phyloP scores from a whole-genome alignment of 2,797 vertebrate genomes.

The Phalanger gymnotis region DNA sequence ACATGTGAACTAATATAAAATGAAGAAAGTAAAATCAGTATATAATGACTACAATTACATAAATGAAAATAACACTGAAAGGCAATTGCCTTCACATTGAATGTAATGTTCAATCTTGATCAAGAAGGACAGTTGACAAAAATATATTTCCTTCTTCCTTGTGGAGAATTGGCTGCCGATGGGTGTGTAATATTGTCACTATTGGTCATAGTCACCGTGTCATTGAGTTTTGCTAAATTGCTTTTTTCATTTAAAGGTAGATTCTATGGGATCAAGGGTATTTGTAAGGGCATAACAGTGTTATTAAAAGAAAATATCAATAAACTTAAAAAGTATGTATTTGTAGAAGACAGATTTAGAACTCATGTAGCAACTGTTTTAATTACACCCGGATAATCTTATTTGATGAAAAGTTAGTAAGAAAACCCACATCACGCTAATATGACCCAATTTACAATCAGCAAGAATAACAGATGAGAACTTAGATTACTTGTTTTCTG shows the following conservation, averaged over 20 bases:
- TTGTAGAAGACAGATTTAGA: background rate
- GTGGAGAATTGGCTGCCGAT: background rate
- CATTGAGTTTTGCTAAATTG: background rate
- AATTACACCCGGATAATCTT: background rate
- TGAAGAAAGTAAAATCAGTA: background rate
- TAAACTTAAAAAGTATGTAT: background rate
- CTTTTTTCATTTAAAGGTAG: background rate
- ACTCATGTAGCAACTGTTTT: background rate
- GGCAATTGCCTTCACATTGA: background rate
- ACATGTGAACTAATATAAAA: background rate
- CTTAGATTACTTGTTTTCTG: background rate
- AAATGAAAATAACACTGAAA: background rate
- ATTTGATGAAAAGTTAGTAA: background rate
- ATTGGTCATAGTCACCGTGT: background rate
- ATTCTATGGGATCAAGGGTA: background rate
- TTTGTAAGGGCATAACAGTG: background rate
- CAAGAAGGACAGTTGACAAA: background rate
- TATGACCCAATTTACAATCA: background rate
- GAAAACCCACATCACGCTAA: background rate
- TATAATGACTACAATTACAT: background rate
- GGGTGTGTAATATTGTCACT: background rate
- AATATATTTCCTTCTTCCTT: background rate
- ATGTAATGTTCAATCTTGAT: background rate
- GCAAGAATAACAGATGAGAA: background rate
- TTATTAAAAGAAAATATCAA: background rate